Conservation (phyloP, 2,113 vertebrate species). For the Xenus cinereus region DNA sequence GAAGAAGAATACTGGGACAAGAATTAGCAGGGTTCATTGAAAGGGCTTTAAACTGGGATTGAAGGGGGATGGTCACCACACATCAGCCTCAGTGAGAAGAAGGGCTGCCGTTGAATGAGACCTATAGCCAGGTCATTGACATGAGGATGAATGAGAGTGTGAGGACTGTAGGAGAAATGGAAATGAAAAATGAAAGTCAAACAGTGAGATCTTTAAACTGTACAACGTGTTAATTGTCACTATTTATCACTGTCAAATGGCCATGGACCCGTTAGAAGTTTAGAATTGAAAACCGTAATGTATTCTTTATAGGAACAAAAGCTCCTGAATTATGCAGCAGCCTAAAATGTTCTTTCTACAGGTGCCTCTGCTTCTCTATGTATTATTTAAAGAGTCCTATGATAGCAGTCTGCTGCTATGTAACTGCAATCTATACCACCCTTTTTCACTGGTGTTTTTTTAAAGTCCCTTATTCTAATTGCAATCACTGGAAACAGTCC, state of each 20-base stretch:
- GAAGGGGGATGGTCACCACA: too few species aligned
- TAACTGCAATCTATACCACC: background rate
- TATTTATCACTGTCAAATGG: background rate
- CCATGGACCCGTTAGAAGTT: background rate
- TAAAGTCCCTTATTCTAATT: background rate
- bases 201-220: background rate
- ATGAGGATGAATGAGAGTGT: background rate
- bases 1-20: too few species aligned
- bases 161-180: background rate
- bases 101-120: background rate
- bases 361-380: conserved; percentile 26
- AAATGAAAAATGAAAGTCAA: background rate
- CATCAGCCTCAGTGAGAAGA: background rate
- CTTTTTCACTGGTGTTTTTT: background rate
- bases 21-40: too few species aligned
- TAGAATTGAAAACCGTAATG: background rate
- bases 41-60: too few species aligned
- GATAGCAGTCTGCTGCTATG: background rate
- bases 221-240: background rate
- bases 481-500: background rate
- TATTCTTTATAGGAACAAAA: conserved; percentile 6
- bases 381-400: background rate
- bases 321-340: conserved; percentile 6
- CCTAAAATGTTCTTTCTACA: background rate
- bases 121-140: background rate